A percentile compares a stretch with the other conserved stretches of the same genome.
These are phyloP conservation scores for Caenorhabditis doughertyi DNA, from an alignment of 2,888 invertebrate genomes.

Conservation along the genomic window DNA sequence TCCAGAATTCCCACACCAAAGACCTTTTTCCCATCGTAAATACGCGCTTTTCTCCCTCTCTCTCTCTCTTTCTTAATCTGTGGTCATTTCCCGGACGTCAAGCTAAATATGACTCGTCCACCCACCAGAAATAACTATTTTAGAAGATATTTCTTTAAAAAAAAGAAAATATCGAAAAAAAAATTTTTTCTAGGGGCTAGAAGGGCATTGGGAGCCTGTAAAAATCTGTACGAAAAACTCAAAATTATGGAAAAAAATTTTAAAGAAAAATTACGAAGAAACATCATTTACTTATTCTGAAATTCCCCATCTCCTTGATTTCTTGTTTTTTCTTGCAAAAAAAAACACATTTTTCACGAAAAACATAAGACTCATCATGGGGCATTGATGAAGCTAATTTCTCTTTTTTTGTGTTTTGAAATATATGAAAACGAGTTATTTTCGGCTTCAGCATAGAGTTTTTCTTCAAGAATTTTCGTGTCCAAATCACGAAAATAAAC, in stretches of 20 bases:
- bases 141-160: too few relatives aligned
- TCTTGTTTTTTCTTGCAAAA: background rate
- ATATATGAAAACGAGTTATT: background rate
- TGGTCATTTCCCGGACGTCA: background rate
- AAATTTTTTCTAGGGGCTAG: background rate
- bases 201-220: background rate
- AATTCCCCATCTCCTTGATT: too few relatives aligned
- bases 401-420: background rate
- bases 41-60: background rate
- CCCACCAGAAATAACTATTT: background rate
- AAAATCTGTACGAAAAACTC: too few relatives aligned
- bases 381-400: conserved; percentile 3
- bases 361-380: background rate
- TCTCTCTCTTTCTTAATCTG: background rate
- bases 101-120: background rate
- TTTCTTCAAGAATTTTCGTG: too few relatives aligned
- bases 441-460: too few relatives aligned
- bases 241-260: too few relatives aligned
- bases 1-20: conserved; percentile 16
- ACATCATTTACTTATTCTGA: too few relatives aligned
- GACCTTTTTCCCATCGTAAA: background rate
- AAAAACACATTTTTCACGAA: background rate
- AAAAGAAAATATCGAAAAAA: too few relatives aligned
- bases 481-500: background rate
- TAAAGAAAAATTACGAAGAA: too few relatives aligned